These are phyloP conservation scores for Clarias batrachus DNA, from an alignment of 2,113 vertebrate species.

Conservation along the genomic window DNA sequence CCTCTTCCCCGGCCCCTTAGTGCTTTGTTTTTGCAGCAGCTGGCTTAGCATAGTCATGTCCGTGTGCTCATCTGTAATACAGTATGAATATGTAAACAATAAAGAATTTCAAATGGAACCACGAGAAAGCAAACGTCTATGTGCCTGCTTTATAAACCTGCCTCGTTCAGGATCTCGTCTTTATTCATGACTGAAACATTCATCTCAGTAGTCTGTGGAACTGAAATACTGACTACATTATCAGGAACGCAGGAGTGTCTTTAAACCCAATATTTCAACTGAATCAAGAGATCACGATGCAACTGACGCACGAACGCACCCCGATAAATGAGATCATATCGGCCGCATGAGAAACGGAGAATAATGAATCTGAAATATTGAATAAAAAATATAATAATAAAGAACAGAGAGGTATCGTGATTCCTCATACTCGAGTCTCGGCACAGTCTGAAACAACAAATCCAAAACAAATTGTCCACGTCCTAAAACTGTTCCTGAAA, in stretches of 20 bases:
- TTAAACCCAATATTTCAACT: not conserved
- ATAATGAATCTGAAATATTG: not conserved
- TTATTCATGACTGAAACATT: not conserved
- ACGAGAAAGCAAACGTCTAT: not conserved
- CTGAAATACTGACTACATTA: not conserved
- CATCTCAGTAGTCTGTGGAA: not conserved
- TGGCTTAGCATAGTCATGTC: not conserved
- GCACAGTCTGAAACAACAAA: not conserved
- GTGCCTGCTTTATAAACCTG: not conserved
- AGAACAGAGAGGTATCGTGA: not conserved
- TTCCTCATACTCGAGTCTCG: not conserved
- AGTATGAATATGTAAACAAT: not conserved
- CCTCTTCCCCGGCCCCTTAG: not conserved
- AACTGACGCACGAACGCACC: not conserved
- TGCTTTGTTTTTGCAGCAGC: not conserved
- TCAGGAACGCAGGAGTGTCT: conserved; percentile 20
- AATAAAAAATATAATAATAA: not conserved
- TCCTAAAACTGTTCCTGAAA: not conserved
- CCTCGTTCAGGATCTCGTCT: not conserved
- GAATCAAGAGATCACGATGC: not conserved
- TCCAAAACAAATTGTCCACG: not conserved
- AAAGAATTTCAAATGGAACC: not conserved
- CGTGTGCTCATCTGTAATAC: not conserved
- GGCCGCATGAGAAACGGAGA: conserved; percentile 6
- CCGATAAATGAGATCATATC: not conserved